Percentiles rank a stretch among this genome's conserved stretches.
These are phyloP conservation scores for Pantala flavescens DNA, from an alignment of 1,140 invertebrate genomes.

Conservation along the genomic window DNA sequence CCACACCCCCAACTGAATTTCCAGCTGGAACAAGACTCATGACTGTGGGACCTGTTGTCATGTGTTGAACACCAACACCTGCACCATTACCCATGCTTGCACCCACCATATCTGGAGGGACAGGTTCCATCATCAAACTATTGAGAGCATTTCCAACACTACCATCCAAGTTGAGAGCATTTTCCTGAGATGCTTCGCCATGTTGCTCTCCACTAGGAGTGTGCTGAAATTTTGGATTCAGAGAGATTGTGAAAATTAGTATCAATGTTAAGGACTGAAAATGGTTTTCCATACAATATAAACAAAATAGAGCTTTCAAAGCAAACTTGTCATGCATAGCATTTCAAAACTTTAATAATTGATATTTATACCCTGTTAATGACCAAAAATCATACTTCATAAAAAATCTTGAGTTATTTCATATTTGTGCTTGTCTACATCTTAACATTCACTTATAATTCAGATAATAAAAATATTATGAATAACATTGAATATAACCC, in stretches of 20 bases:
- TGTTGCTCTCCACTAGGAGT: constrained; percentile 45
- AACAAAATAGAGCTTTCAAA: too few species aligned
- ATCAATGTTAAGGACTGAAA: not conserved
- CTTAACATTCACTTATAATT: too few species aligned
- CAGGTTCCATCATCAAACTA: not conserved
- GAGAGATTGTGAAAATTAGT: not conserved
- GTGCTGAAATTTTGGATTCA: constrained; percentile 31
- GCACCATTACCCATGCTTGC: not conserved
- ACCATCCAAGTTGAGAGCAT: not conserved
- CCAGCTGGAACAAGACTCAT: not conserved
- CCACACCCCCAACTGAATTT: not conserved
- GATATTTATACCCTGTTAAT: too few species aligned
- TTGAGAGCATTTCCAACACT: not conserved
- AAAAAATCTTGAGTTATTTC: too few species aligned
- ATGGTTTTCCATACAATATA: too few species aligned
- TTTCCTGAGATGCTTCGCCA: constrained; percentile 36
- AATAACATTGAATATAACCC: too few species aligned
- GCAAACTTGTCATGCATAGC: too few species aligned
- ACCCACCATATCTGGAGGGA: not conserved
- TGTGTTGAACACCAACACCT: not conserved
- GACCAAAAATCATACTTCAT: too few species aligned
- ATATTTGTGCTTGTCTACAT: too few species aligned
- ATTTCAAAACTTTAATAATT: too few species aligned
- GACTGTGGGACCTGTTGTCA: not conserved
- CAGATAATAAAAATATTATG: too few species aligned